Percentiles rank a stretch among this genome's conserved stretches.
These are phyloP conservation scores for Centropus unirufus DNA, from an alignment of 2,113 vertebrate species.

Conservation along the genomic window DNA sequence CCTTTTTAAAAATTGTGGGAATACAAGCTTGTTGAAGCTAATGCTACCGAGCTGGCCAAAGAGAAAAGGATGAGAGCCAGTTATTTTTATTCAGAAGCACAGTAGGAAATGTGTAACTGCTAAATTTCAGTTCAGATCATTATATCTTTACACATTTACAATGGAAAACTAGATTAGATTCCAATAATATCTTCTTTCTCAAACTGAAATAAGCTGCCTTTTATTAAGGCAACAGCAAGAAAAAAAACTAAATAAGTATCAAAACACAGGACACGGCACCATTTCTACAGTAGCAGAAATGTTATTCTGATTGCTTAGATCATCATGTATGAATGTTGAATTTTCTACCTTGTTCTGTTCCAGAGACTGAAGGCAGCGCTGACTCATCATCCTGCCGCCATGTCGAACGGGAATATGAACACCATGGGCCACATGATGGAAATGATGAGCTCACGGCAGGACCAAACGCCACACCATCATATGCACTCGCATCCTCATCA, in stretches of 20 bases:
- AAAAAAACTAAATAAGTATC: not conserved
- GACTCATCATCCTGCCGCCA: slow-evolving; percentile 93
- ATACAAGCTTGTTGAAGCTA: not conserved
- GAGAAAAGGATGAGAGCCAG: not conserved
- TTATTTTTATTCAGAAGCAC: not conserved
- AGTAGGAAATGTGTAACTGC: not conserved
- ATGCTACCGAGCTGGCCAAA: not conserved
- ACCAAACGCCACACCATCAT: slow-evolving; percentile 90
- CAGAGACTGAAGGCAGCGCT: slow-evolving; percentile 97
- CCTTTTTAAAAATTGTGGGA: not conserved
- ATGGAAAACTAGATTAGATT: not conserved
- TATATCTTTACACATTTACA: slow-evolving; percentile 6
- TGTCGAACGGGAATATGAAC: slow-evolving; percentile 96
- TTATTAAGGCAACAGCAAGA: not conserved
- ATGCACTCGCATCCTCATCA: slow-evolving; percentile 96
- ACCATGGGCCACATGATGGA: slow-evolving; percentile 99
- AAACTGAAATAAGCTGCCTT: slow-evolving; percentile 8
- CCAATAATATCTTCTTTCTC: not conserved
- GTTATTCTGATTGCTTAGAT: not conserved
- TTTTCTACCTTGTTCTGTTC: slow-evolving; percentile 63
- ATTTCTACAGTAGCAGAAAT: not conserved
- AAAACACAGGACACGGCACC: not conserved
- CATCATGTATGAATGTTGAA: not conserved
- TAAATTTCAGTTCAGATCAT: not conserved
- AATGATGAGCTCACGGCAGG: slow-evolving; percentile 96